Percentiles rank a stretch among this genome's conserved stretches.
These are phyloP conservation scores for Linyphia triangularis DNA, from an alignment of 2,888 invertebrate species.

Conservation along the genomic window DNA sequence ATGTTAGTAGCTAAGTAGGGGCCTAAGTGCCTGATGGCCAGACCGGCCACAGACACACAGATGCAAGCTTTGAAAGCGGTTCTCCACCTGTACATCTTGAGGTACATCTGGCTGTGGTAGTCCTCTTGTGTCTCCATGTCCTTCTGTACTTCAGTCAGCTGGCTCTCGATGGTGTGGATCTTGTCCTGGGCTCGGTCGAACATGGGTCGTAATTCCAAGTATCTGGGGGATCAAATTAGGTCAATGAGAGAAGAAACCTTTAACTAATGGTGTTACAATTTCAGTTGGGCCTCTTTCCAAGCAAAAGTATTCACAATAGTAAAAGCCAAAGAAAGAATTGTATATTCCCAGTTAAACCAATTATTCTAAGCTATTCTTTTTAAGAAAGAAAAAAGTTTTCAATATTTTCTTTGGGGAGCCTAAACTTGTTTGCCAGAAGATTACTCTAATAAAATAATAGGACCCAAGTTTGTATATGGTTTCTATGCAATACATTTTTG, in stretches of 20 bases:
- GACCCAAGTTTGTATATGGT: too few species aligned
- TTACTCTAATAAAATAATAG: too few species aligned
- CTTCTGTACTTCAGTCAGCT: slow-evolving; percentile 87
- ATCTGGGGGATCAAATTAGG: slow-evolving; percentile 81
- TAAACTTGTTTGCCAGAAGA: too few species aligned
- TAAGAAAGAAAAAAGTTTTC: too few species aligned
- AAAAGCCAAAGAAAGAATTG: too few species aligned
- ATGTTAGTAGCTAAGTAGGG: slow-evolving; percentile 8
- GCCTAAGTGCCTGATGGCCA: slow-evolving; percentile 44
- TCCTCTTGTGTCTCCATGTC: slow-evolving; percentile 86
- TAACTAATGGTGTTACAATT: too few species aligned
- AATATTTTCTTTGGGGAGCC: too few species aligned
- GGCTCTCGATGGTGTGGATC: slow-evolving; percentile 85
- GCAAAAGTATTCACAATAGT: too few species aligned
- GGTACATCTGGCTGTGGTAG: slow-evolving; percentile 87
- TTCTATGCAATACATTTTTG: too few species aligned
- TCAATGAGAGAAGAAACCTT: not conserved
- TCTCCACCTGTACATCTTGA: slow-evolving; percentile 84
- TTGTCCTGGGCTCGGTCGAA: slow-evolving; percentile 84
- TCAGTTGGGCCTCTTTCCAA: too few species aligned
- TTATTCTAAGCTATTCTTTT: too few species aligned
- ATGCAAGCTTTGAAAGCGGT: slow-evolving; percentile 58
- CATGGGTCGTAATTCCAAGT: slow-evolving; percentile 85
- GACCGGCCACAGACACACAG: slow-evolving; percentile 47
- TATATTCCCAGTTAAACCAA: too few species aligned